Evolutionary conservation across 2,113 vertebrate genomes (phyloP), one percentile per base, ranked within the genome.

Genomic region (Bombycilla garrulus): DNA sequence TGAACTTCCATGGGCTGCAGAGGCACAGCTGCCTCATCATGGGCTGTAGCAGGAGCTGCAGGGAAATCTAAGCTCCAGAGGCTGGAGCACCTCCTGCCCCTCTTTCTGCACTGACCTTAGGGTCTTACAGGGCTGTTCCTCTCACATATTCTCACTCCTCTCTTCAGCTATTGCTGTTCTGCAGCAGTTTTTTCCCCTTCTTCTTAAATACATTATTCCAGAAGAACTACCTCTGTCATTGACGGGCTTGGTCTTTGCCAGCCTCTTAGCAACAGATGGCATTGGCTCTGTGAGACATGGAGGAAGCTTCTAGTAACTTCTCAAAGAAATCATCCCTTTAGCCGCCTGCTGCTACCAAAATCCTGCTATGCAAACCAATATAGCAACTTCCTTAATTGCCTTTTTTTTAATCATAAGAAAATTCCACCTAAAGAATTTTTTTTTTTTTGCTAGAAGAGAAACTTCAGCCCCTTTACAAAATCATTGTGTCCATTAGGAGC

Each of bases 191-290:
- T 35, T 23, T 6, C 6, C 10, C 18, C 31, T 22, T 33, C 31
- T 44, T 69, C 36, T 51, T 47, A 73, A 73, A 53, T 17, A 56
- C 22, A 35, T 42, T 47, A 33, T 42, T 38, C 22, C 60, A 42
- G 22, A 73, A 38, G 29, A 5, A 3, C 47, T 60, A 60, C 12
- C 35, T 36, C n/a, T 48, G 3, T 33, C 48, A 31, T 26, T 56
- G 22, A 42, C 3, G 7, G 12, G 15, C n/a, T 80, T 0, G 0
- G 51, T 44, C 40, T 54, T 66, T 0, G 0, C 22, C 60, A 48
- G n/a, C 9, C 62, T 56, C 53, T 83, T 23, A 47, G 31, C 56
- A 35, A 17, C 7, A 25, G 15, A 22, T 42, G 56, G 17, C 62
- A 48, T 4, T 14, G 18, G 18, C 31, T 66, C 18, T 33, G 7